phyloP scores from a whole-genome alignment of 2,113 vertebrate genomes.

The Poicephalus gulielmi region DNA sequence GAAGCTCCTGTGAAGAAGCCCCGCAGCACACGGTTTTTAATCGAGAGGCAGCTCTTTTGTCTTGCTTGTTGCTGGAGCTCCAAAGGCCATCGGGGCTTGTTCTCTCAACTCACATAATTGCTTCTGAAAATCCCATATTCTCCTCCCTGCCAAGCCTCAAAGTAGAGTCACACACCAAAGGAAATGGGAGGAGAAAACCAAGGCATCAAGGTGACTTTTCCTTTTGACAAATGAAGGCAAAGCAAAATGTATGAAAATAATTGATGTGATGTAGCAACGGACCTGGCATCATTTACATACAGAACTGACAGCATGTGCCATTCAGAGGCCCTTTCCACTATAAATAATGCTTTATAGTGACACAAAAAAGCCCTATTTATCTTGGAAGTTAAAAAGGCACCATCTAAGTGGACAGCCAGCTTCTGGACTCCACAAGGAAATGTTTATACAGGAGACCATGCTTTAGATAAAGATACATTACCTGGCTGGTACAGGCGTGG shows the following conservation, averaged over 20 bases:
- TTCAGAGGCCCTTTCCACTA: neutral
- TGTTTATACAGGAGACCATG: neutral
- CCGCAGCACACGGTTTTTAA: neutral
- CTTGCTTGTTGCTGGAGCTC: neutral
- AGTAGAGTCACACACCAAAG: neutral
- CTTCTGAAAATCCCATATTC: neutral
- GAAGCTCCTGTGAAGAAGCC: neutral
- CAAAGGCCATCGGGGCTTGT: neutral
- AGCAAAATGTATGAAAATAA: slow-evolving; percentile 25
- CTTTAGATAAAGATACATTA: neutral
- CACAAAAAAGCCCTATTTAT: slow-evolving; percentile 42
- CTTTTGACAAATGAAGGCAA: slow-evolving; percentile 54
- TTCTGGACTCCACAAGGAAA: slow-evolving; percentile 25
- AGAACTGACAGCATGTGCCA: neutral
- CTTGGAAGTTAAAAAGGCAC: slow-evolving; percentile 22
- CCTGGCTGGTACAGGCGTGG: neutral
- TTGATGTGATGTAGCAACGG: neutral
- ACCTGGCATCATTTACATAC: slow-evolving; percentile 53
- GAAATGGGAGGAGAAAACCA: neutral
- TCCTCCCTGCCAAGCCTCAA: neutral
- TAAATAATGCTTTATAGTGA: slow-evolving; percentile 44
- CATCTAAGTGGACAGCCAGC: neutral
- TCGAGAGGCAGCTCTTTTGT: neutral
- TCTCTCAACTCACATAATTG: neutral
- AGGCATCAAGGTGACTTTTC: slow-evolving; percentile 61